Base-by-base conservation (phyloP, 2,888 invertebrate species). In the Agrypnus murinus region DNA sequence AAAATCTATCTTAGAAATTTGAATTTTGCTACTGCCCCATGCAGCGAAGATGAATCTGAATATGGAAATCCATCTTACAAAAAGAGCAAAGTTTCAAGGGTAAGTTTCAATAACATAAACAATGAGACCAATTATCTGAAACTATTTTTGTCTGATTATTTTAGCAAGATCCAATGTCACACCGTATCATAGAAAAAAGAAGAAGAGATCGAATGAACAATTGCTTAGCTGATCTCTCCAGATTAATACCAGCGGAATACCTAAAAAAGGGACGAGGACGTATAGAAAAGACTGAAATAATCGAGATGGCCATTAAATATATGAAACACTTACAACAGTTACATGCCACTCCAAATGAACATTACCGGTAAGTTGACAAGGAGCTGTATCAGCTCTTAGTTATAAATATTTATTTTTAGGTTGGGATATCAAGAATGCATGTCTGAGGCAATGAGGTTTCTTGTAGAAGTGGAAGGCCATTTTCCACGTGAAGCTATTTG, bases 151-250 rank as follows among this genome's bases (percentile, higher is more conserved):
- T n/a, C n/a, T n/a, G 1, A 15, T 14, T 50, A 5, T 36, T 65
- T 0, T 86, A 93, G 90, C 93, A 98, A 95, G 97, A 98, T 85
- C 97, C 97, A 55, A 91, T 97, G 92, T 98, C 98, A n/a, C 98
- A 98, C 85, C 92, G 98, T 69, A 97, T 98, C 77, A 98, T 98
- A 75, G 98, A 98, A 87, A 98, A 98, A 85, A 89, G 98, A 53
- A 90, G 98, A 36, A 88, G 98, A 19, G 98, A 98, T 86, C 91
- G 98, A 65, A 98, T 98, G 98, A 98, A 98, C 88, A 97, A 96
- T 86, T 98, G 98, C 83, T 87, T 98, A 69, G 97, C 97, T 0
- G 97, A 98, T 85, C 89, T 98, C 32, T 96, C 97, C 63, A 91
- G 96, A 40, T 91, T 98, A 62, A 97, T 98, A 73, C 98, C 98